Evolutionary conservation across 1,140 invertebrate species (phyloP), one percentile per base, ranked within the genome.

Genomic region (Trichomalopsis sarcophagae): DNA sequence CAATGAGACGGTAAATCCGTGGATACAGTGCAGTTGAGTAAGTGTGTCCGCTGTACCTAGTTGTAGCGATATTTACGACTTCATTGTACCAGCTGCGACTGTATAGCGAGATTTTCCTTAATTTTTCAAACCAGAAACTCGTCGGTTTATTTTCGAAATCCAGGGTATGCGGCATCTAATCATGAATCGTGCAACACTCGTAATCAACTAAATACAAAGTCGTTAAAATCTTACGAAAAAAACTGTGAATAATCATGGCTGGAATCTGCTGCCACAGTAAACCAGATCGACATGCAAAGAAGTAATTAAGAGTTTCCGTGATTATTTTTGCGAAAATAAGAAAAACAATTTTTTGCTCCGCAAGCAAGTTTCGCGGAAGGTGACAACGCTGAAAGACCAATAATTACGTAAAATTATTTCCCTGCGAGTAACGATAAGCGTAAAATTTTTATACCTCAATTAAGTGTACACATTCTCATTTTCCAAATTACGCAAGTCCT

Each of bases 371-470:
- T 79, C 77, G 36, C 33, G 77, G 50, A 79, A 66, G 50, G 23
- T 79, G 50, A 79, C 55, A 68, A n/a, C 66, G 77, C 55, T 68
- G 17, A 79, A 66, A n/a, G 2, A 4, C 9, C 33, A 21, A 27
- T 79, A 55, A 79, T 79, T 66, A 79, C 50, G 77, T 66, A 79
- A 79, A 79, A 36, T 79, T 66, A 79, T 79, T 50, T 79, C 23
- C 6, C 55, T 21, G 13, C 55, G 7, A 62, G 17, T 21, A 17
- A 10, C 27, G 47, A 27, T 55, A 62, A 55, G 33, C 21, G 55
- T 62, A 62, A 62, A 62, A 62, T 62, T 62, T 62, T 21, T 62
- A 62, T 62, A 62, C 7, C 55, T 62, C 55, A 62, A 62, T 62
- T 62, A 62, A 44, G 6, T 44, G 9, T 44, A 9, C 11, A 44